Conservation (phyloP, 1,140 invertebrate species). For the Papilio xuthus region DNA sequence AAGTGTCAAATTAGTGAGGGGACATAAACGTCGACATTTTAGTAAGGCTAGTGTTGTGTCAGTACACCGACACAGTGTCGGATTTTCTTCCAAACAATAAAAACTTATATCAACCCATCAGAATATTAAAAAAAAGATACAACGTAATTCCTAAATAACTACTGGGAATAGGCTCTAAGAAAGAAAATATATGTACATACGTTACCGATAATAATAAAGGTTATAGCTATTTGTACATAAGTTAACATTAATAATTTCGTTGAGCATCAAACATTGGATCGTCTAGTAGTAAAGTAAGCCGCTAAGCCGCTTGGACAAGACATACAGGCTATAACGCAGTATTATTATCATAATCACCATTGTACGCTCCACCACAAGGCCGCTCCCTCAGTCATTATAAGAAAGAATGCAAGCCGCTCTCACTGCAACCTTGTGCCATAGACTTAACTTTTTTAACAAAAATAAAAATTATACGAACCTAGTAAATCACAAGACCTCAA, state of each 20-base stretch:
- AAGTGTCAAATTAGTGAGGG: too few species aligned
- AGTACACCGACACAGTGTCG: too few species aligned
- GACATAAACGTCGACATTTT: too few species aligned
- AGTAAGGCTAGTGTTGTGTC: too few species aligned
- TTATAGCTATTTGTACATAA: neutral
- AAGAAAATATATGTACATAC: too few species aligned
- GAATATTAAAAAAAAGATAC: too few species aligned
- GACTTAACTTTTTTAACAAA: neutral
- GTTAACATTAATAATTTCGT: neutral
- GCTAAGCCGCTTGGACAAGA: neutral
- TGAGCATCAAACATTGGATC: neutral
- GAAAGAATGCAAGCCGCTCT: conserved; percentile 6
- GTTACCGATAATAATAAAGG: too few species aligned
- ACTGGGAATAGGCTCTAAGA: too few species aligned
- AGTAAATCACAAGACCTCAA: neutral
- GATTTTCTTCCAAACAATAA: too few species aligned
- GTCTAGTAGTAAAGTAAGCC: neutral
- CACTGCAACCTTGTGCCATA: neutral
- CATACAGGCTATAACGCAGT: neutral
- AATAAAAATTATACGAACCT: neutral
- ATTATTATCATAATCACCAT: conserved; percentile 23
- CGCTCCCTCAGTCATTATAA: conserved; percentile 22
- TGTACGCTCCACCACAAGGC: conserved; percentile 10
- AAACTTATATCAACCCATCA: too few species aligned
- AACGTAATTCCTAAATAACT: too few species aligned